A percentile compares a stretch with the other conserved stretches of the same genome.
phyloP scores from a whole-genome alignment of 2,888 invertebrate genomes.

The Philonicus albiceps region DNA sequence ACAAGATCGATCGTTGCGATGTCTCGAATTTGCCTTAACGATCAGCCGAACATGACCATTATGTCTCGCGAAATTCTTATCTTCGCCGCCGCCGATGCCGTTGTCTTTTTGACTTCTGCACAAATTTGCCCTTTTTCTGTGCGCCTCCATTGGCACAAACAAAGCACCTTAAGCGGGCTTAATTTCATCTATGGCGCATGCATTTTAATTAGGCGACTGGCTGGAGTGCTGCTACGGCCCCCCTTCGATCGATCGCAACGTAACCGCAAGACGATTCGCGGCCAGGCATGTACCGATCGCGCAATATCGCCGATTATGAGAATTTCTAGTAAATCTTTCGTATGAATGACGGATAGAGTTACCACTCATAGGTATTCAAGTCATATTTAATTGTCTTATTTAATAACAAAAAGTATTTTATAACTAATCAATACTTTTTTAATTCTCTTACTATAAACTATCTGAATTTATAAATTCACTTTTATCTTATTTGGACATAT shows the following conservation, averaged over 20 bases:
- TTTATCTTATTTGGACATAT: too few relatives aligned
- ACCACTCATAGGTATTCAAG: not conserved
- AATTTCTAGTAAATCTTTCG: not conserved
- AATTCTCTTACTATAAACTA: too few relatives aligned
- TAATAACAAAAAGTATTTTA: not conserved
- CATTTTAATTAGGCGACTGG: slow-evolving; percentile 1
- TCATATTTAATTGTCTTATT: not conserved
- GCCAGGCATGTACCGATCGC: not conserved
- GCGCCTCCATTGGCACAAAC: not conserved
- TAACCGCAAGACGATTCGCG: not conserved
- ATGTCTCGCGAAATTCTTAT: not conserved
- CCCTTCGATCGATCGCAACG: not conserved
- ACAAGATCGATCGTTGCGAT: slow-evolving; percentile 34
- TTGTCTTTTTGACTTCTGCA: not conserved
- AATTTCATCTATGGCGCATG: slow-evolving; percentile 8
- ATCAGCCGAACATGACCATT: slow-evolving; percentile 30
- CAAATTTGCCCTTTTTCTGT: not conserved
- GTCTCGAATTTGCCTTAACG: slow-evolving; percentile 32
- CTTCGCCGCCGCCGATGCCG: not conserved
- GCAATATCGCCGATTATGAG: not conserved
- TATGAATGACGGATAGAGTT: not conserved
- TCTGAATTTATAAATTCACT: too few relatives aligned
- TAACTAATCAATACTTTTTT: too few relatives aligned
- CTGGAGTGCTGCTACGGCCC: not conserved
- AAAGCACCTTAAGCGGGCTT: not conserved